Evolutionary conservation across 64 coral and sea anemone species (phyloP).

Genomic region (Pocillopora verrucosa): DNA sequence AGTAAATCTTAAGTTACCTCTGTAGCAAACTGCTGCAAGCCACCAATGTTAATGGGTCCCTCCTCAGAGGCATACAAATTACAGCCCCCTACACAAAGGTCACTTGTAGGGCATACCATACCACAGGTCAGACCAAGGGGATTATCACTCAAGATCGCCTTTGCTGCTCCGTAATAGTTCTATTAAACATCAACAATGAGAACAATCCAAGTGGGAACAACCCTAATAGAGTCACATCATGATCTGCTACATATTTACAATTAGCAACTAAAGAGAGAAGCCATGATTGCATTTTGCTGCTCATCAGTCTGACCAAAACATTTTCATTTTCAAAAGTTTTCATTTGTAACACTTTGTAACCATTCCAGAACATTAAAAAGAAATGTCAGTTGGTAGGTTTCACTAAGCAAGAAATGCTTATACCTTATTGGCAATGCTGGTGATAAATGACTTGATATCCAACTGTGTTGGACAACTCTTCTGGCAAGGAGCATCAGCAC

Average conservation of each 20-base stretch:
- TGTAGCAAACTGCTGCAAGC: slow-evolving; percentile 96
- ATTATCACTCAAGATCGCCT: slow-evolving; percentile 98
- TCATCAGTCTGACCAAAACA: too few species aligned
- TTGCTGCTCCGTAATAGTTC: slow-evolving; percentile 98
- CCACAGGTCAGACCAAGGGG: slow-evolving; percentile 93
- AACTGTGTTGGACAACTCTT: slow-evolving; percentile 97
- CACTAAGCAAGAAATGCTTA: neutral
- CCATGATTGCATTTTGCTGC: too few species aligned
- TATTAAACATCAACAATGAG: neutral
- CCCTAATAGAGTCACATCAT: too few species aligned
- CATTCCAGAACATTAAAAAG: too few species aligned
- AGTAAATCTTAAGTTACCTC: slow-evolving; percentile 55
- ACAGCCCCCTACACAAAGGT: slow-evolving; percentile 98
- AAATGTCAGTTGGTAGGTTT: neutral
- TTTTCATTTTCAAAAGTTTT: too few species aligned
- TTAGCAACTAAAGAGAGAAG: too few species aligned
- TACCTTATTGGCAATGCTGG: slow-evolving; percentile 98
- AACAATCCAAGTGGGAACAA: neutral
- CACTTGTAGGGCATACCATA: slow-evolving; percentile 99
- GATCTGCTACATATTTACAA: too few species aligned
- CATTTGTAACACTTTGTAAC: too few species aligned
- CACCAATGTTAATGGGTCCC: slow-evolving; percentile 97
- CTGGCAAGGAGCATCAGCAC: slow-evolving; percentile 98
- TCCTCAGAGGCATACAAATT: slow-evolving; percentile 98
- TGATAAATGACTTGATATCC: slow-evolving; percentile 96